Evolutionary conservation across 2,797 vertebrate genomes (phyloP).

Genomic region (Cichlasoma orientale): DNA sequence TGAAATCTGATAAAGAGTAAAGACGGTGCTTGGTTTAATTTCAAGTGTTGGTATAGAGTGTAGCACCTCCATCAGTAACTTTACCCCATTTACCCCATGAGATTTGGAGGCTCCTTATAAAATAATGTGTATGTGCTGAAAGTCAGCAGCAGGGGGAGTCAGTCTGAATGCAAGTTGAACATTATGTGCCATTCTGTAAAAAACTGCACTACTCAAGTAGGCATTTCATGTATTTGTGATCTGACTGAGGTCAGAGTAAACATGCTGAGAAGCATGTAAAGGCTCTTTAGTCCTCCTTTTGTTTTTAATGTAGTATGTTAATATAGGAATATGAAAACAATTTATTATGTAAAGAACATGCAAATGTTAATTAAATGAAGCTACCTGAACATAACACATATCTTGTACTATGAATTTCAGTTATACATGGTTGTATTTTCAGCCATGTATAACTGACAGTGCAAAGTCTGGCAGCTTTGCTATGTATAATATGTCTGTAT

Average conservation of each 20-base stretch:
- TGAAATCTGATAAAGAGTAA: not conserved
- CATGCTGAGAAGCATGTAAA: not conserved
- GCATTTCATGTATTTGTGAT: conserved; percentile 14
- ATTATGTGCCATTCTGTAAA: not conserved
- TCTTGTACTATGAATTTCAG: conserved; percentile 13
- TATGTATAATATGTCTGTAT: not conserved
- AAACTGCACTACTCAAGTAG: conserved; percentile 26
- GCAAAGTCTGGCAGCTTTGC: not conserved
- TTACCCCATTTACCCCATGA: not conserved
- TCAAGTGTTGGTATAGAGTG: not conserved
- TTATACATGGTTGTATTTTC: not conserved
- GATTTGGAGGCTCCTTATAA: not conserved
- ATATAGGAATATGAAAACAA: conserved; percentile 43
- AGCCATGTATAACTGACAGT: not conserved
- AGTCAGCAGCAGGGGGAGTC: conserved; percentile 21
- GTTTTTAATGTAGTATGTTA: conserved; percentile 20
- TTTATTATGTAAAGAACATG: conserved; percentile 38
- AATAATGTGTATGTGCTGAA: not conserved
- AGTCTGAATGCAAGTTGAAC: conserved; percentile 1
- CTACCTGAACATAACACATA: not conserved
- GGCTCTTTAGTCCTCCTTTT: not conserved
- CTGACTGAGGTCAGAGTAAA: conserved; percentile 25
- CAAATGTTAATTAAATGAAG: conserved; percentile 13
- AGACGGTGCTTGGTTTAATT: not conserved
- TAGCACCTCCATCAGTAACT: not conserved